A percentile compares a stretch with the other conserved stretches of the same genome.
Evolutionary conservation across 2,113 vertebrate species (phyloP).

Genomic region (Perognathus longimembris): DNA sequence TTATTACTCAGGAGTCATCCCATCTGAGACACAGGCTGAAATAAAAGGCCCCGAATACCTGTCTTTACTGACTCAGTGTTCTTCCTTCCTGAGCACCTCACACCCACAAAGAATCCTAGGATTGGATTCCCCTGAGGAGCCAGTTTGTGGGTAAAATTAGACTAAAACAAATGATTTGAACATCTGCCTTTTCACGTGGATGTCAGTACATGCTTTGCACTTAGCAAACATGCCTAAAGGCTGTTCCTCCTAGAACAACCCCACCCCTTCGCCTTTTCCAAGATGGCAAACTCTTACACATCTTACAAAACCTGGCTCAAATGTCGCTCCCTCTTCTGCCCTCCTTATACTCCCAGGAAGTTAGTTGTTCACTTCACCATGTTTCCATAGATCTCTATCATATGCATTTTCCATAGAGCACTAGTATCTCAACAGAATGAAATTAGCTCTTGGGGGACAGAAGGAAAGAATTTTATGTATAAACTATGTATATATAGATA

Average conservation of each 20-base stretch:
- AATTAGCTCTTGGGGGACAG: neutral
- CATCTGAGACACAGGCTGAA: constrained; percentile 62
- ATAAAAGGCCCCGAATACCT: constrained; percentile 58
- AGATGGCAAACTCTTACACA: neutral
- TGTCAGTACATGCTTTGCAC: neutral
- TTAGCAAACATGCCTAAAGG: neutral
- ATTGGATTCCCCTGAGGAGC: constrained; percentile 23
- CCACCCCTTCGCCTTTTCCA: constrained; percentile 8
- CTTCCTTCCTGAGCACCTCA: neutral
- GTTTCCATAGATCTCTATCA: neutral
- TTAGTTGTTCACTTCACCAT: neutral
- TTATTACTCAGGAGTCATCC: constrained; percentile 67
- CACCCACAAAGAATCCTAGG: neutral
- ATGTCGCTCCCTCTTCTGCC: neutral
- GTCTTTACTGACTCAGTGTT: constrained; percentile 45
- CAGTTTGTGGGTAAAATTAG: constrained; percentile 39
- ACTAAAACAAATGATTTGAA: neutral
- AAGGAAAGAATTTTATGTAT: neutral
- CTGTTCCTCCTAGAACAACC: neutral
- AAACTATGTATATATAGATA: neutral
- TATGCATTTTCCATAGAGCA: neutral
- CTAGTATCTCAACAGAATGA: neutral
- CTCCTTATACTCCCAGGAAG: neutral
- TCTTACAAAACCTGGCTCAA: neutral
- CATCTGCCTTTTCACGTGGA: neutral